These are phyloP conservation scores for Cynoglossus semilaevis DNA, from an alignment of 2,113 vertebrate species.

Conservation along the genomic window DNA sequence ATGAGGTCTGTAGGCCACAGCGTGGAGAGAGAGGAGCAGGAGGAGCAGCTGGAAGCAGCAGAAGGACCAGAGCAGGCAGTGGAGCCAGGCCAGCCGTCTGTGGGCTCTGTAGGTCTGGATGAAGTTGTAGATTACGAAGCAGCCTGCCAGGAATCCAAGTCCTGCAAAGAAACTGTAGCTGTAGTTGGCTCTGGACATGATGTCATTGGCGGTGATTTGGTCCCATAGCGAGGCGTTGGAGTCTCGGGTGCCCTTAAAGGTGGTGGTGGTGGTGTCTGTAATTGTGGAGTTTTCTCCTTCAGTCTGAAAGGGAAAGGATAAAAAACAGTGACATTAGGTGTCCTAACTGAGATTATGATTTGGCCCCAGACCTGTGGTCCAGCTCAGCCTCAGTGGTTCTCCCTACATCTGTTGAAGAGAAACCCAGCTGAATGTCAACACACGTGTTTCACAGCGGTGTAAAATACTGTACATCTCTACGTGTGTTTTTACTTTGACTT, in stretches of 20 bases:
- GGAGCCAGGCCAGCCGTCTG: constrained; percentile 52
- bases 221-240: constrained; percentile 1
- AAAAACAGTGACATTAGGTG: too few species aligned
- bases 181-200: constrained; percentile 73
- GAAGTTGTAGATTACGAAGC: constrained; percentile 71
- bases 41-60: constrained; percentile 72
- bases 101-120: constrained; percentile 61
- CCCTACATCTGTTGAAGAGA: too few species aligned
- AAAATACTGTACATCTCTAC: too few species aligned
- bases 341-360: too few species aligned
- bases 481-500: too few species aligned
- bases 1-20: constrained; percentile 65
- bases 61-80: constrained; percentile 69
- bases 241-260: too few species aligned
- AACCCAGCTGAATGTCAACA: too few species aligned
- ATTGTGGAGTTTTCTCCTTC: neutral
- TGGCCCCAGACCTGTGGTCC: too few species aligned
- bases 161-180: constrained; percentile 70
- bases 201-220: constrained; percentile 59
- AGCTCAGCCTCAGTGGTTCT: too few species aligned
- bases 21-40: constrained; percentile 77
- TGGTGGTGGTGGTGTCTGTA: neutral
- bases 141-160: constrained; percentile 66
- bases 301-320: constrained; percentile 39
- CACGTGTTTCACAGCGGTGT: too few species aligned